Evolutionary conservation across 2,113 vertebrate species (phyloP), one percentile per base, ranked within the genome.

Genomic region (Isichthys henryi): DNA sequence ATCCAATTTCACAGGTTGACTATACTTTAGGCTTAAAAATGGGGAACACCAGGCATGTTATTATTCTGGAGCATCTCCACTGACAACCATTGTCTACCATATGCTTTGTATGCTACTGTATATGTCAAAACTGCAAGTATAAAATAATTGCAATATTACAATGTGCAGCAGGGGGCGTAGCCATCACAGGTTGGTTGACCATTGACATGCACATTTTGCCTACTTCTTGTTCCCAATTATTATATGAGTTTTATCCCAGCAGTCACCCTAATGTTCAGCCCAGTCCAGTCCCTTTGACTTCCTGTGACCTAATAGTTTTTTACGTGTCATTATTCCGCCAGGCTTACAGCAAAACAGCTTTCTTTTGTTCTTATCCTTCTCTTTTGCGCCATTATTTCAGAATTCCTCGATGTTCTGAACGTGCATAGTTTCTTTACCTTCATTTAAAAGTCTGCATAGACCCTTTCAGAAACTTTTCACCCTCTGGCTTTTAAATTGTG

Each of bases 401-500:
- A 58, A 45, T 85, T 53, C 88, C 80, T 52, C n/a, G 8, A 58
- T 48, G 39, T 46, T 11, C 31, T n/a, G 21, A 35, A 83, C 48
- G 17, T 56, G 15, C 8, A 82, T 89, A 62, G 46, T 27, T 43
- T 46, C 74, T 88, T 45, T 35, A 48, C 27, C 19, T 5, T 10
- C 80, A 9, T 17, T 31, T 35, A 19, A 46, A 48, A 52, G 85
- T 6, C 48, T 9, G 70, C 49, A 56, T 4, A 31, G 27, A 8
- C 31, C 21, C 13, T 17, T 50, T 53, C 10, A 46, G 49, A 43
- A 35, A 50, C 43, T 52, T n/a, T 45, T 53, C 21, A 45, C 6
- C 58, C 11, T 23, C 66, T 74, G 58, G 46, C 31, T 80, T 90
- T 90, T 74, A 27, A n/a, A 74, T 89, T 43, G 74, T 53, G 23